Evolutionary conservation across 1,140 invertebrate genomes (phyloP).

Genomic region (Vanessa atalanta): DNA sequence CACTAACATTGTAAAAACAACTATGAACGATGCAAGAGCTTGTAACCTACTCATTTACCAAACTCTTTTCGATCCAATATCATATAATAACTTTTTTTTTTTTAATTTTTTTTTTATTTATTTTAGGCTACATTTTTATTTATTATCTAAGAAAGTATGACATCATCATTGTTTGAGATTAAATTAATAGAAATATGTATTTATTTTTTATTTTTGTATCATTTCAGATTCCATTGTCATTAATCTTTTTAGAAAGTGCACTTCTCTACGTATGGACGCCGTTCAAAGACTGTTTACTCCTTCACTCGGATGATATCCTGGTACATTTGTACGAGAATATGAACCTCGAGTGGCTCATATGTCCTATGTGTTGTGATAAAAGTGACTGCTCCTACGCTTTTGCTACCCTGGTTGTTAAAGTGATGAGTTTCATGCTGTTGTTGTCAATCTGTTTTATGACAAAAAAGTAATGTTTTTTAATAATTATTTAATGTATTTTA

Average conservation of each 20-base stretch:
- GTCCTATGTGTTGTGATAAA: conserved; percentile 50
- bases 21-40: too few species aligned
- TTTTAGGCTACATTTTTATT: too few species aligned
- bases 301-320: conserved; percentile 50
- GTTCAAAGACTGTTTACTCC: conserved; percentile 46
- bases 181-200: neutral
- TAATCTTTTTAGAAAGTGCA: conserved; percentile 48
- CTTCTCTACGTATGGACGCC: conserved; percentile 47
- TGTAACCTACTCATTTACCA: too few species aligned
- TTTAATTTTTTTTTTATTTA: too few species aligned
- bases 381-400: conserved; percentile 42
- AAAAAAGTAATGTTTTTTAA: conserved; percentile 18
- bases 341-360: conserved; percentile 46
- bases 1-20: too few species aligned
- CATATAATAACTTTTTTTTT: too few species aligned
- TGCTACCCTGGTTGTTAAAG: conserved; percentile 45
- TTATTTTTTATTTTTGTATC: neutral
- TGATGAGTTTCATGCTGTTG: conserved; percentile 46
- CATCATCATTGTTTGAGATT: too few species aligned
- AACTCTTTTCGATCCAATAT: too few species aligned
- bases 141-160: too few species aligned
- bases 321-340: conserved; percentile 44
- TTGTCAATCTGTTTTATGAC: conserved; percentile 40
- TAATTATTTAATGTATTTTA: too few species aligned
- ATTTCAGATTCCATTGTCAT: conserved; percentile 46